Percentiles rank a stretch among this genome's conserved stretches.
Evolutionary conservation across 1,140 invertebrate genomes (phyloP).

Genomic region (Mycetomoellerius zeteki): DNA sequence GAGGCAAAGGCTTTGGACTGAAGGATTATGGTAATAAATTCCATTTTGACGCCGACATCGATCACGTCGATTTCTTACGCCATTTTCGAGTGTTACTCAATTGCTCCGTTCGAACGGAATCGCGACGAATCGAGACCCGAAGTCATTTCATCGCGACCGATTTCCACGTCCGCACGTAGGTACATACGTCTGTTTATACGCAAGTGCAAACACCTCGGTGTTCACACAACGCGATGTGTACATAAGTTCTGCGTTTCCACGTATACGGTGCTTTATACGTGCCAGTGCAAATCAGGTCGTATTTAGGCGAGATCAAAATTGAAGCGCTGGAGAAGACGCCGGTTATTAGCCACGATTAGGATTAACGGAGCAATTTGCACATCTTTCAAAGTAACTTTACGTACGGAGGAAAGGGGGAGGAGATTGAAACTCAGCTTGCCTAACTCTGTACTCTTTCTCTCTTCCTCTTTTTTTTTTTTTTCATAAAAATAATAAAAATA

Average conservation of each 20-base stretch:
- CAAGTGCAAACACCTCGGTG: slow-evolving; percentile 64
- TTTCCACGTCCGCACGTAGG: slow-evolving; percentile 29
- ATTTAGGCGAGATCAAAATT: slow-evolving; percentile 73
- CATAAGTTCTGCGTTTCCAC: slow-evolving; percentile 48
- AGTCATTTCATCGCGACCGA: slow-evolving; percentile 54
- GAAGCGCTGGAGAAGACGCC: slow-evolving; percentile 62
- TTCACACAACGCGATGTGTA: slow-evolving; percentile 49
- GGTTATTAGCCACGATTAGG: slow-evolving; percentile 63
- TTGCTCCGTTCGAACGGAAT: slow-evolving; percentile 13
- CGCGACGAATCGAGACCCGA: slow-evolving; percentile 1
- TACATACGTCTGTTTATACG: slow-evolving; percentile 68
- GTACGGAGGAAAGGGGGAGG: not conserved
- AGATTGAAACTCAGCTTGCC: not conserved
- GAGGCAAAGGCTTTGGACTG: not conserved
- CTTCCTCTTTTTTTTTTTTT: not conserved
- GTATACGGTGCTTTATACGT: slow-evolving; percentile 67
- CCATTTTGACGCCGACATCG: not conserved
- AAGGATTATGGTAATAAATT: slow-evolving; percentile 41
- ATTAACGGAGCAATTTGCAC: slow-evolving; percentile 65
- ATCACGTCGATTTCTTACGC: not conserved
- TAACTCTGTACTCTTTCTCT: not conserved
- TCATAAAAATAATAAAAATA: not conserved
- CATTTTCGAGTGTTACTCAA: not conserved
- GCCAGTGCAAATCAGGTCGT: slow-evolving; percentile 65
- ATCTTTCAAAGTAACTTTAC: slow-evolving; percentile 27